Conservation (phyloP, 2,113 vertebrate species). For the Psettodes erumei region DNA sequence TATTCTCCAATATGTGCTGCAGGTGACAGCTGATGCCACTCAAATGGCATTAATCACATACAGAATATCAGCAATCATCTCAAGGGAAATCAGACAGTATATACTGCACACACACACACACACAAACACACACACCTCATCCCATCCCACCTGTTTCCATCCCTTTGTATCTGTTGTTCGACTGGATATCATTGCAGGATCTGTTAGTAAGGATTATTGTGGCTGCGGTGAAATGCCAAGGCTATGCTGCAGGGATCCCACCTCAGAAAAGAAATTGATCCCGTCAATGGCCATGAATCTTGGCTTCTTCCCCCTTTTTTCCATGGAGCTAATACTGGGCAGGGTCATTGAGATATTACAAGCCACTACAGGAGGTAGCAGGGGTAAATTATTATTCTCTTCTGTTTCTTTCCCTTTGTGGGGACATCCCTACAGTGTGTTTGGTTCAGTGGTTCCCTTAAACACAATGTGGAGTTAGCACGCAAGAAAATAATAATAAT, state of each 20-base stretch:
- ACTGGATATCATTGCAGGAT: constrained; percentile 68
- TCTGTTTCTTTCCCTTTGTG: neutral
- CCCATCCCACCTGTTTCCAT: constrained; percentile 42
- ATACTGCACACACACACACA: neutral
- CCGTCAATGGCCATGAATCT: constrained; percentile 23
- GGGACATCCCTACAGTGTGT: neutral
- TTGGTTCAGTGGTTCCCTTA: neutral
- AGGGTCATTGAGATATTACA: constrained; percentile 12
- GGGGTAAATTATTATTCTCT: no score
- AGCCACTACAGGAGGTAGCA: no score
- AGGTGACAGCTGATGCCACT: neutral
- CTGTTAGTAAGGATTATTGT: constrained; percentile 56
- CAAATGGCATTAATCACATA: neutral
- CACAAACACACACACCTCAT: constrained; percentile 5
- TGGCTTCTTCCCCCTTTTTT: constrained; percentile 20
- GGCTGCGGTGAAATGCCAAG: constrained; percentile 71
- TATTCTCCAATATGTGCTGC: no score
- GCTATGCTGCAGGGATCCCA: no score
- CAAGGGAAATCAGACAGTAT: neutral
- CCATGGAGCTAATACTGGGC: constrained; percentile 8
- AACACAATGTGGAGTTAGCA: no score
- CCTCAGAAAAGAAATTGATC: constrained; percentile 59
- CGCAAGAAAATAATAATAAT: no score
- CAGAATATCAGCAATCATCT: neutral
- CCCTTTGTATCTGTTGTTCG: constrained; percentile 40